phyloP scores from a whole-genome alignment of 2,888 invertebrate genomes.

The Caenorhabditis zanzibari region DNA sequence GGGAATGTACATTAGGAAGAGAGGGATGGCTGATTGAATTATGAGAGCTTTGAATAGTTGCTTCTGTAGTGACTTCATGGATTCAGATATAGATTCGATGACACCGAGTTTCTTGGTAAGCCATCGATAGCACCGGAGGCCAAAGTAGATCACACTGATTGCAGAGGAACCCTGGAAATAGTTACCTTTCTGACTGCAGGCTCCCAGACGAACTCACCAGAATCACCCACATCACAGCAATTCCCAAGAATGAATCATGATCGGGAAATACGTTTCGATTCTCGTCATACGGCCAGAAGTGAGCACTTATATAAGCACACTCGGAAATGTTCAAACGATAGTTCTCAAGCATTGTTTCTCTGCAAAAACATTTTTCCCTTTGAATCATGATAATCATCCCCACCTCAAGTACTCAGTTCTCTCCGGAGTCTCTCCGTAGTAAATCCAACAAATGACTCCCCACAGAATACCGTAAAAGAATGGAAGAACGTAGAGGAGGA shows the following conservation, averaged over 20 bases:
- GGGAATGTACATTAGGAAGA: conserved; percentile 55
- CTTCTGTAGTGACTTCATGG: conserved; percentile 37
- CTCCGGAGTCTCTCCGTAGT: conserved; percentile 38
- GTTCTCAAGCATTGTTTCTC: conserved; percentile 33
- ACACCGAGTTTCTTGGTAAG: conserved; percentile 13
- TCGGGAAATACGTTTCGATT: not conserved
- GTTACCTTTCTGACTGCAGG: not conserved
- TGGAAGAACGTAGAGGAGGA: conserved; percentile 37
- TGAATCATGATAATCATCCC: not conserved
- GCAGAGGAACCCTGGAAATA: conserved; percentile 30
- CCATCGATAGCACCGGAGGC: conserved; percentile 32
- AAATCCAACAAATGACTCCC: conserved; percentile 45
- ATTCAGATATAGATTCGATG: conserved; percentile 7
- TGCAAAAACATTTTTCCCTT: conserved; percentile 3
- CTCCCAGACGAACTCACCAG: conserved; percentile 3
- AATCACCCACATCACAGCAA: conserved; percentile 36
- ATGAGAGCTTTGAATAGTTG: conserved; percentile 54
- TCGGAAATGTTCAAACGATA: conserved; percentile 40
- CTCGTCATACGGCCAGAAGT: conserved; percentile 34
- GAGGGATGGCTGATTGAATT: conserved; percentile 45
- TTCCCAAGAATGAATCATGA: conserved; percentile 32
- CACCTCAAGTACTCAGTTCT: conserved; percentile 35
- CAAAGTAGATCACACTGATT: conserved; percentile 42
- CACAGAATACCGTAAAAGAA: conserved; percentile 46
- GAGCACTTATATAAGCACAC: conserved; percentile 40